These are phyloP conservation scores for Phrynocephalus guinanensis DNA, from an alignment of 2,797 vertebrate species.

Conservation along the genomic window DNA sequence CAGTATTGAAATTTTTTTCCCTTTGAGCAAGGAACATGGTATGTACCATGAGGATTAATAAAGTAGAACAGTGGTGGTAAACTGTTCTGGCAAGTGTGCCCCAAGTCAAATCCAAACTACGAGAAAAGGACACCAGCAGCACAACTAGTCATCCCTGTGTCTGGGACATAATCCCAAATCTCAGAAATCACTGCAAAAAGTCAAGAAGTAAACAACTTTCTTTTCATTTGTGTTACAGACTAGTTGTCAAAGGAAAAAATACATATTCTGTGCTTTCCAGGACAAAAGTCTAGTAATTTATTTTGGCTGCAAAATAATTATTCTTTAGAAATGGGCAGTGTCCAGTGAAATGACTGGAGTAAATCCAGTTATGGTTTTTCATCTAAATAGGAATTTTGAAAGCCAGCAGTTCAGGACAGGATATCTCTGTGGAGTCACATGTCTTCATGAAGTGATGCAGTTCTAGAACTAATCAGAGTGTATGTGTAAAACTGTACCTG, in stretches of 20 bases:
- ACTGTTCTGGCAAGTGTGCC: background rate
- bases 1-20: background rate
- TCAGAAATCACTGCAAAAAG: conserved; percentile 16
- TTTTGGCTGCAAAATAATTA: conserved; percentile 46
- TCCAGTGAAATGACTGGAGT: conserved; percentile 26
- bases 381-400: conserved; percentile 1
- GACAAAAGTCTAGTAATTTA: conserved; percentile 40
- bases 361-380: conserved; percentile 12
- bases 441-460: background rate
- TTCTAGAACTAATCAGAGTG: background rate
- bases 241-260: conserved; percentile 46
- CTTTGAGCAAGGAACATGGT: background rate
- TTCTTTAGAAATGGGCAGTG: conserved; percentile 28
- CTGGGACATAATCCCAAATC: background rate
- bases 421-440: background rate
- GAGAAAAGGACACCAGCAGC: conserved; percentile 1
- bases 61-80: conserved; percentile 14
- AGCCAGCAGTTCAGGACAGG: background rate
- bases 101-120: conserved; percentile 1
- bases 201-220: conserved; percentile 53
- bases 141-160: background rate
- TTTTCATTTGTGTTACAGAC: conserved; percentile 48
- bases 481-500: background rate
- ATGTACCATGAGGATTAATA: background rate
- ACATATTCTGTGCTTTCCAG: conserved; percentile 26